Percentiles rank a stretch among this genome's conserved stretches.
These are phyloP conservation scores for Mamestra brassicae DNA, from an alignment of 2,888 invertebrate species.

Conservation along the genomic window DNA sequence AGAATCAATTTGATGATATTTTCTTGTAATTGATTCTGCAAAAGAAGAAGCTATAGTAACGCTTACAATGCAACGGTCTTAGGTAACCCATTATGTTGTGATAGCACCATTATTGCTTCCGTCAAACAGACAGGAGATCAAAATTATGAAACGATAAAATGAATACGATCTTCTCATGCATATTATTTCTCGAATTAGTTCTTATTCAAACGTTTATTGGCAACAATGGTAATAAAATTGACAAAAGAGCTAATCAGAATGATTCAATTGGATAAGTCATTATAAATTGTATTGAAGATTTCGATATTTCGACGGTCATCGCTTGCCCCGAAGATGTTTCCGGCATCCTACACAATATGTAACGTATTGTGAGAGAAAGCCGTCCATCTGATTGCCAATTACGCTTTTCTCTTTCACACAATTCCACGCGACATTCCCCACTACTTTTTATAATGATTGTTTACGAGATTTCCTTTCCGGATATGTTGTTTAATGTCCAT, in stretches of 20 bases:
- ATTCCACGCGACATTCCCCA: conserved; percentile 70
- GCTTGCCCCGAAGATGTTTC: conserved; percentile 59
- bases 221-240: conserved; percentile 42
- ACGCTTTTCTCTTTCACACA: conserved; percentile 75
- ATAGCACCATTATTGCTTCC: conserved; percentile 27
- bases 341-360: conserved; percentile 66
- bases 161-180: conserved; percentile 26
- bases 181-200: conserved; percentile 45
- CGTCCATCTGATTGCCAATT: conserved; percentile 77
- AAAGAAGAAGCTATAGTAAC: background rate
- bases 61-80: conserved; percentile 5
- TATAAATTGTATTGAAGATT: conserved; percentile 51
- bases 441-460: conserved; percentile 63
- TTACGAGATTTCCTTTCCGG: conserved; percentile 48
- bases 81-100: conserved; percentile 24
- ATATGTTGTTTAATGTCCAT: conserved; percentile 42
- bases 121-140: conserved; percentile 29
- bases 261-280: conserved; percentile 58
- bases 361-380: conserved; percentile 77
- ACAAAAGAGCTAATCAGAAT: conserved; percentile 56
- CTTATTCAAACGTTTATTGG: conserved; percentile 50
- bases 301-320: conserved; percentile 62
- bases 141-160: conserved; percentile 36
- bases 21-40: too few relatives aligned
- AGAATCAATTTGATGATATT: conserved; percentile 10